A percentile compares a stretch with the other conserved stretches of the same genome.
phyloP scores from a whole-genome alignment of 2,797 vertebrate species.

The Sardinella longiceps region DNA sequence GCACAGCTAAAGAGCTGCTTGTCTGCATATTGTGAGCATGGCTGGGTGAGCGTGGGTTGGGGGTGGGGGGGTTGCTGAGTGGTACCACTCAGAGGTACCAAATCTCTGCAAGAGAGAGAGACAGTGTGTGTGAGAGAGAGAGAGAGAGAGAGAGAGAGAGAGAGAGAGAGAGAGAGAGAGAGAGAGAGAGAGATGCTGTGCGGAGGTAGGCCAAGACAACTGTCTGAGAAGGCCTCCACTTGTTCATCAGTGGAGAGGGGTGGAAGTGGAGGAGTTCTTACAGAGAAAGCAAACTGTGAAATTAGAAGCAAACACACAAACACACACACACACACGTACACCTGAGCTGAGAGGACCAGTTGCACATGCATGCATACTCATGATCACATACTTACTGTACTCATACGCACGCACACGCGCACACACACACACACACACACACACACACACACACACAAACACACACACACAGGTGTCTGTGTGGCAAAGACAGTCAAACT shows the following conservation, averaged over 20 bases:
- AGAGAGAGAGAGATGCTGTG: background rate
- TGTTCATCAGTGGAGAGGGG: too few relatives aligned
- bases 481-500: background rate
- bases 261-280: too few relatives aligned
- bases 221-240: background rate
- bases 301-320: background rate
- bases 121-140: too few relatives aligned
- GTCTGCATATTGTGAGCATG: constrained; percentile 7
- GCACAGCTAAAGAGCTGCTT: constrained; percentile 15
- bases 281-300: background rate
- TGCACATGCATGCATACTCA: background rate
- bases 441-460: background rate
- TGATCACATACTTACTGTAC: too few relatives aligned
- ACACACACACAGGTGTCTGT: background rate
- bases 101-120: background rate
- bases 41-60: background rate
- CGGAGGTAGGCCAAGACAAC: background rate
- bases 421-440: background rate
- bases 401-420: background rate
- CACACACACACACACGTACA: background rate
- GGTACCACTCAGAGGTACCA: background rate
- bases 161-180: background rate
- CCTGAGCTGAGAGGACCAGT: background rate
- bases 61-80: background rate
- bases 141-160: too few relatives aligned